Percentiles rank a stretch among this genome's conserved stretches.
These are phyloP conservation scores for Amphiduros pacificus DNA, from an alignment of 2,888 invertebrate species.

Conservation along the genomic window DNA sequence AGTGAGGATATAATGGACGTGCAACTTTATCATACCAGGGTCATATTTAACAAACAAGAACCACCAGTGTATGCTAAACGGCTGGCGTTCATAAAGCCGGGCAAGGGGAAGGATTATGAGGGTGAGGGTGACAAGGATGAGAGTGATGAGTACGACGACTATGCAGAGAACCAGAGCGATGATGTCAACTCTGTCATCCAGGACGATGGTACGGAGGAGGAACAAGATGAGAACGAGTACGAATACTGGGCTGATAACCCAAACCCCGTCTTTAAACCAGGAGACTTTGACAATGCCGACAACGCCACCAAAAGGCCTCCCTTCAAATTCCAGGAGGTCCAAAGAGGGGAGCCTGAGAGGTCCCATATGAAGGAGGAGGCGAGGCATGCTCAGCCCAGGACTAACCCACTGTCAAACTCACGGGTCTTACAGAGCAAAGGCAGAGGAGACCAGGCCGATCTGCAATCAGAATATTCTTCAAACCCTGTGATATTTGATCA, in stretches of 20 bases:
- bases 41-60: not conserved
- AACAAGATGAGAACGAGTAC: conserved; percentile 10
- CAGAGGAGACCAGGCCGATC: too few relatives aligned
- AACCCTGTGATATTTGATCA: too few relatives aligned
- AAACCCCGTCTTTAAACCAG: conserved; percentile 12
- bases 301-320: not conserved
- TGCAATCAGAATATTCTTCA: too few relatives aligned
- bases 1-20: not conserved
- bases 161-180: conserved; percentile 1
- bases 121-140: conserved; percentile 6
- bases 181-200: conserved; percentile 1
- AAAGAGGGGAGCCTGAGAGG: not conserved
- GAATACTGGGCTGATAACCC: conserved; percentile 14
- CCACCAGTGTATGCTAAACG: not conserved
- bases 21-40: not conserved
- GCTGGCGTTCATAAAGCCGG: not conserved
- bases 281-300: conserved; percentile 7
- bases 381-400: not conserved
- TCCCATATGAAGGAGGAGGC: not conserved
- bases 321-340: conserved; percentile 5
- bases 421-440: not conserved
- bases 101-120: conserved; percentile 1
- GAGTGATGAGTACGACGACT: conserved; percentile 4
- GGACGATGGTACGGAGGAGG: not conserved
- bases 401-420: not conserved